These are phyloP conservation scores for Eubasilissa regina DNA, from an alignment of 1,140 invertebrate species.

Conservation along the genomic window DNA sequence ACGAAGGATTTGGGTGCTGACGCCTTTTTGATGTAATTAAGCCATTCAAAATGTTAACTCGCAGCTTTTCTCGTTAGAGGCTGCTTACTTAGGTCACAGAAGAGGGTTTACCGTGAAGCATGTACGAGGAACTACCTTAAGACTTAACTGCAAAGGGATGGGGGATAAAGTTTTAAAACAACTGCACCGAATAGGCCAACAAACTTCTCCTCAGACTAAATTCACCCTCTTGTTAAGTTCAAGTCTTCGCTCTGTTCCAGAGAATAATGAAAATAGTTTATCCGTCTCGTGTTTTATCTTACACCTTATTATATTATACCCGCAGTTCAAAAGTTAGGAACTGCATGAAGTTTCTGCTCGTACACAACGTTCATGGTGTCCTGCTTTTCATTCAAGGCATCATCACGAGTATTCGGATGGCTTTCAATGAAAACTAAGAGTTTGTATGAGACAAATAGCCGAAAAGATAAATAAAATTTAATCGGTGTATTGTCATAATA, in stretches of 20 bases:
- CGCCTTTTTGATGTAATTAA: constrained; percentile 27
- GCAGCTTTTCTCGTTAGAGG: constrained; percentile 16
- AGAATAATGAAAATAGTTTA: constrained; percentile 53
- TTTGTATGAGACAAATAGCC: too few species aligned
- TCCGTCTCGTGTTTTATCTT: constrained; percentile 37
- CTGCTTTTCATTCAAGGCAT: neutral
- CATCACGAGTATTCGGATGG: neutral
- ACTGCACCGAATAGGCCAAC: constrained; percentile 51
- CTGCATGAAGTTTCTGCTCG: constrained; percentile 23
- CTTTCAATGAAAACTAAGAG: too few species aligned
- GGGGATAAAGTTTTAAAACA: constrained; percentile 49
- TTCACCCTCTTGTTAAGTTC: constrained; percentile 49
- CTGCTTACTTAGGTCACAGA: constrained; percentile 25
- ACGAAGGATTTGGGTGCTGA: neutral
- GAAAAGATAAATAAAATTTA: too few species aligned
- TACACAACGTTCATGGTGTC: constrained; percentile 10
- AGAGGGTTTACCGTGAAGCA: constrained; percentile 3
- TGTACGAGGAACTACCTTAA: constrained; percentile 45
- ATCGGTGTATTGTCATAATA: too few species aligned
- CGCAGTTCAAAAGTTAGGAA: constrained; percentile 26
- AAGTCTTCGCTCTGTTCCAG: constrained; percentile 24
- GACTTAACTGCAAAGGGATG: constrained; percentile 28
- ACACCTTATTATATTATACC: constrained; percentile 37
- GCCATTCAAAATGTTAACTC: constrained; percentile 35
- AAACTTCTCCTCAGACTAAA: constrained; percentile 44